Conservation (phyloP, 2,113 vertebrate species). For the Trichechus manatus region DNA sequence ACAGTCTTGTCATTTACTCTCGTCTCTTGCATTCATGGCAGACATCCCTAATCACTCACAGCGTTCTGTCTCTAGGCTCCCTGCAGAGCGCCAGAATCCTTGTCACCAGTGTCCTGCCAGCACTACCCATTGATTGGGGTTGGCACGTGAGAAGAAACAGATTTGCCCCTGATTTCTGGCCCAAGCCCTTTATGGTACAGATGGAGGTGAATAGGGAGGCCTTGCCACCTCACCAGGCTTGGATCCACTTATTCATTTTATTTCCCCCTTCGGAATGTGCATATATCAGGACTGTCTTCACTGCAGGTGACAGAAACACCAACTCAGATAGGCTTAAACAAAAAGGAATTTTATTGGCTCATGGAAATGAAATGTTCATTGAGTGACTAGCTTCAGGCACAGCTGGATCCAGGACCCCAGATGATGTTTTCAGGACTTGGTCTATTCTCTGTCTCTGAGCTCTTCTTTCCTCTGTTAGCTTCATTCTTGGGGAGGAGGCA, state of each 20-base stretch:
- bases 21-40: neutral
- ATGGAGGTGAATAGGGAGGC: neutral
- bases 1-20: neutral
- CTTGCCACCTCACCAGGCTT: neutral
- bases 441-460: neutral
- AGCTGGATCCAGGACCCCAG: neutral
- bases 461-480: neutral
- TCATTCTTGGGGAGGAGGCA: neutral
- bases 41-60: conserved; percentile 25
- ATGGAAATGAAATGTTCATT: neutral
- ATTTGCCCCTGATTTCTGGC: neutral
- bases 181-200: neutral
- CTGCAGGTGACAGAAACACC: neutral
- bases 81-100: neutral
- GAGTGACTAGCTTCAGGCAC: neutral
- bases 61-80: neutral
- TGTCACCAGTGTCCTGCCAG: neutral
- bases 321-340: neutral
- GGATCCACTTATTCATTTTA: neutral
- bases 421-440: neutral
- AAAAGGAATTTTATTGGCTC: neutral
- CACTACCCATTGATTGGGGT: neutral
- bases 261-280: neutral
- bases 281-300: neutral
- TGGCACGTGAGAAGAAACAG: neutral